Percentiles rank a stretch among this genome's conserved stretches.
phyloP scores from a whole-genome alignment of 2,797 vertebrate genomes.

The Diglossa cyanea region DNA sequence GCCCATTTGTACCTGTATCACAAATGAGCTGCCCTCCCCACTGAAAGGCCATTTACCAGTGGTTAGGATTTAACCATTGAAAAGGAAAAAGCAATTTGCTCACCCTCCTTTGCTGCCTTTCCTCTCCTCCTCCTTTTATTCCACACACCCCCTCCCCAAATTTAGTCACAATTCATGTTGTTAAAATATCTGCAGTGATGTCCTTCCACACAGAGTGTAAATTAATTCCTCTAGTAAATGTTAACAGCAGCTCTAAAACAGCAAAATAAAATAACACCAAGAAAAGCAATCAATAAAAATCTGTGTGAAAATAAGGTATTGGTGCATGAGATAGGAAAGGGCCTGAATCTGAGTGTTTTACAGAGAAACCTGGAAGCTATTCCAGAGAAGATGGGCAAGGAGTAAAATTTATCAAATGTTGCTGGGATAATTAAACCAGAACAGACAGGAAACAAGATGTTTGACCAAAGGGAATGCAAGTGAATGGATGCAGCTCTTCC shows the following conservation, averaged over 20 bases:
- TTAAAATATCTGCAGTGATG: background rate
- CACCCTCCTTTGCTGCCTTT: background rate
- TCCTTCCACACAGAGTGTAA: background rate
- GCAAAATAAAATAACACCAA: background rate
- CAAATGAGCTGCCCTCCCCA: background rate
- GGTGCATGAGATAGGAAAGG: background rate
- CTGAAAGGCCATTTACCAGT: background rate
- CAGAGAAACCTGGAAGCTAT: background rate
- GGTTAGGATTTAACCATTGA: background rate
- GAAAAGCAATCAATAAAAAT: background rate
- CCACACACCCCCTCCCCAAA: accelerated
- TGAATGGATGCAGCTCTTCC: background rate
- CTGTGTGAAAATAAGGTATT: background rate
- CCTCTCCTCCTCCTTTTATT: background rate
- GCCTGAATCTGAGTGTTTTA: background rate
- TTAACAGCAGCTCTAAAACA: background rate
- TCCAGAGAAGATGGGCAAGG: background rate
- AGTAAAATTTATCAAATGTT: background rate
- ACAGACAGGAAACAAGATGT: background rate
- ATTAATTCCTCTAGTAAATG: background rate
- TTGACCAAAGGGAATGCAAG: background rate
- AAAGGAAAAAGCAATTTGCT: background rate
- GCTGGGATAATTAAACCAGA: background rate
- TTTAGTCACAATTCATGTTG: background rate
- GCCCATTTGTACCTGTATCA: background rate